A percentile compares a stretch with the other conserved stretches of the same genome.
phyloP scores from a whole-genome alignment of 2,113 vertebrate genomes.

The Serinus canaria region DNA sequence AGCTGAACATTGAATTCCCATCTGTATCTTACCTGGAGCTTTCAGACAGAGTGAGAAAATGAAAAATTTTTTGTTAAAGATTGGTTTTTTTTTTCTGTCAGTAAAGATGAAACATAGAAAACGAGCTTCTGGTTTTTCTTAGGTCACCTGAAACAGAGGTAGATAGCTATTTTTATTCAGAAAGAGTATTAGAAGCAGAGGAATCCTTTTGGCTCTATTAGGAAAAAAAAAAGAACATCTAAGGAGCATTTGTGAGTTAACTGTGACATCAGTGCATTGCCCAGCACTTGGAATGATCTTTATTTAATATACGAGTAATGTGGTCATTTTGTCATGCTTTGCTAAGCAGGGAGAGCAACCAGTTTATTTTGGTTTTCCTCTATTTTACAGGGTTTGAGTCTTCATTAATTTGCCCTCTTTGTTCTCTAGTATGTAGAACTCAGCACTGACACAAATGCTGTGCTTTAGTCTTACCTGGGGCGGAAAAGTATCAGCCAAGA shows the following conservation, averaged over 20 bases:
- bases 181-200: not conserved
- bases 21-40: not conserved
- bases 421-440: not conserved
- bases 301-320: not conserved
- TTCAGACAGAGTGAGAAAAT: not conserved
- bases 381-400: not conserved
- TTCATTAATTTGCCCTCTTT: not conserved
- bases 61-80: not conserved
- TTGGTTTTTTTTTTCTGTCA: not conserved
- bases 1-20: not conserved
- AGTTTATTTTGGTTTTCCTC: not conserved
- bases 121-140: not conserved
- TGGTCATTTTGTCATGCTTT: not conserved
- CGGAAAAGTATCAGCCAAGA: fast-evolving
- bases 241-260: not conserved
- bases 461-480: not conserved
- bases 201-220: not conserved
- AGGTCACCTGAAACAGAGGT: not conserved
- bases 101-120: not conserved
- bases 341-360: not conserved
- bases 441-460: not conserved
- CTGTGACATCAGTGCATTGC: not conserved
- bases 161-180: not conserved
- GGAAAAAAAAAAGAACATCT: not conserved
- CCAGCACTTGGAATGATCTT: not conserved